phyloP scores from a whole-genome alignment of 2,797 vertebrate species.

The Lagocephalus sceleratus region DNA sequence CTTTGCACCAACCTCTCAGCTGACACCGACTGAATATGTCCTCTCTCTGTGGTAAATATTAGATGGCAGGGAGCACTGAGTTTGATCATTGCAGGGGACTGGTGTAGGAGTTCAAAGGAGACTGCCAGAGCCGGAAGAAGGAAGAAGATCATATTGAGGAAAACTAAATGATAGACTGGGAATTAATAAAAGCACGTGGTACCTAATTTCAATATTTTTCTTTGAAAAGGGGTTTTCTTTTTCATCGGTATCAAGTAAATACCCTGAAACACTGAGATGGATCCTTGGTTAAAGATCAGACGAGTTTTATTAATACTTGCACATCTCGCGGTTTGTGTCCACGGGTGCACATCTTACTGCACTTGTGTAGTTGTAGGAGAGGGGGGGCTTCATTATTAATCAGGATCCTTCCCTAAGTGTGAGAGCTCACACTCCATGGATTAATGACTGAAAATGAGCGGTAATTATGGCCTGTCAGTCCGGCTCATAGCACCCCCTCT shows the following conservation, averaged over 20 bases:
- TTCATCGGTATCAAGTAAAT: no score
- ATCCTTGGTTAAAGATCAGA: no score
- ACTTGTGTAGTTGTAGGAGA: conserved; percentile 9
- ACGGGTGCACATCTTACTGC: conserved; percentile 20
- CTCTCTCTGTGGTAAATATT: conserved; percentile 74
- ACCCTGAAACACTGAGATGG: no score
- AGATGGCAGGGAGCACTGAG: conserved; percentile 68
- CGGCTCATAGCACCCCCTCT: conserved; percentile 63
- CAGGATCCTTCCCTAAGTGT: conserved; percentile 68
- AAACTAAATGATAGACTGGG: conserved; percentile 11
- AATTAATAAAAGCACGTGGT: neutral
- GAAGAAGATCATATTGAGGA: conserved; percentile 20
- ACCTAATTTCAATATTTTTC: no score
- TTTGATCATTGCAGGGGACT: conserved; percentile 71
- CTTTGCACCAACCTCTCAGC: conserved; percentile 60
- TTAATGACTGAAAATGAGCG: conserved; percentile 80
- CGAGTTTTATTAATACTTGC: conserved; percentile 3
- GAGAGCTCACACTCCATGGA: conserved; percentile 69
- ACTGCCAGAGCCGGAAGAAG: conserved; percentile 52
- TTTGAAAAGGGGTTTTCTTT: no score
- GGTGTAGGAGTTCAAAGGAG: conserved; percentile 73
- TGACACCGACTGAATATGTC: conserved; percentile 61
- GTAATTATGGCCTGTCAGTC: conserved; percentile 79
- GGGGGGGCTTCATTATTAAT: conserved; percentile 73
- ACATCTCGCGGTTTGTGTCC: conserved; percentile 18